Percentiles rank a stretch among this genome's conserved stretches.
phyloP scores from a whole-genome alignment of 2,113 vertebrate species.

The Tragelaphus scriptus region DNA sequence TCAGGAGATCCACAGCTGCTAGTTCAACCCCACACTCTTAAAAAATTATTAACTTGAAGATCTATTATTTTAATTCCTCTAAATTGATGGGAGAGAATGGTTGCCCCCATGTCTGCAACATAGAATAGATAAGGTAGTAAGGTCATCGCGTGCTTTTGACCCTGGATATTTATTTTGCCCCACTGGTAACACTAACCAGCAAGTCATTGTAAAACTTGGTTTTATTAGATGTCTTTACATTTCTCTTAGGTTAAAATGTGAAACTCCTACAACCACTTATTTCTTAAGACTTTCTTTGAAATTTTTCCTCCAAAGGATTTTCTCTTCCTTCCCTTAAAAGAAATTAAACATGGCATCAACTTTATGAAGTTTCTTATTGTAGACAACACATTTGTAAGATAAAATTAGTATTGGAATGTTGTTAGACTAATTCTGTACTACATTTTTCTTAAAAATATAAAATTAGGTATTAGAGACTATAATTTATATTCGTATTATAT shows the following conservation, averaged over 20 bases:
- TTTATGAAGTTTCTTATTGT: background rate
- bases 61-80: background rate
- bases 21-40: constrained; percentile 6
- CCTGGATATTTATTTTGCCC: background rate
- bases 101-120: background rate
- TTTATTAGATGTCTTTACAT: background rate
- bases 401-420: background rate
- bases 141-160: background rate
- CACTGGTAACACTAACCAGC: background rate
- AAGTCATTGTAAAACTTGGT: background rate
- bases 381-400: background rate
- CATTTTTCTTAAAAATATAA: background rate
- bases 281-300: background rate
- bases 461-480: background rate
- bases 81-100: background rate
- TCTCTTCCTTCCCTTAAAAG: constrained; percentile 10
- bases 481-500: background rate
- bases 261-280: background rate
- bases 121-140: background rate
- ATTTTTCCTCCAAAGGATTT: background rate
- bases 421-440: background rate
- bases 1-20: background rate
- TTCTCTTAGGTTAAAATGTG: background rate
- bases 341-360: background rate
- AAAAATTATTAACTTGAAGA: background rate